A percentile compares a stretch with the other conserved stretches of the same genome.
These are phyloP conservation scores for Xylota segnis DNA, from an alignment of 2,888 invertebrate genomes.

Conservation along the genomic window DNA sequence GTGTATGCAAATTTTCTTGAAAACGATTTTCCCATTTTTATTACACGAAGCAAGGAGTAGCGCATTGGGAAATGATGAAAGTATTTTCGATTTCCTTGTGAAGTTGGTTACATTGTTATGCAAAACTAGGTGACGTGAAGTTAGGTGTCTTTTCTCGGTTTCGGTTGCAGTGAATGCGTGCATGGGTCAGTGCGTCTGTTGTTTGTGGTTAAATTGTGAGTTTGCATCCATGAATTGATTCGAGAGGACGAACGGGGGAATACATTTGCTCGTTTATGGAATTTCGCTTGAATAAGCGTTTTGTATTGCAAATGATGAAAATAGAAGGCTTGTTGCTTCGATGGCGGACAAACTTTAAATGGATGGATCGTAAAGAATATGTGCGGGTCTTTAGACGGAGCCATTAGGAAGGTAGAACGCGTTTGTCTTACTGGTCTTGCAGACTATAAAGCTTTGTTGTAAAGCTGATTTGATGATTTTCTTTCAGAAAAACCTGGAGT, in stretches of 20 bases:
- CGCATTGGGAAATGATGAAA: slow-evolving; percentile 15
- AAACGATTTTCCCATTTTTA: slow-evolving; percentile 25
- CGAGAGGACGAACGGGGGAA: not conserved
- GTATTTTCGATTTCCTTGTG: slow-evolving; percentile 58
- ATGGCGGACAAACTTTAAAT: too few species aligned
- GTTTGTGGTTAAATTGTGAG: slow-evolving; percentile 5
- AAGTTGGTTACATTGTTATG: slow-evolving; percentile 56
- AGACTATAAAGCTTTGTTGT: too few species aligned
- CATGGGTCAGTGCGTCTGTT: slow-evolving; percentile 32
- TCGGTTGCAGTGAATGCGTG: slow-evolving; percentile 20
- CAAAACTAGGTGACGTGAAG: slow-evolving; percentile 33
- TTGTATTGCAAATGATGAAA: not conserved
- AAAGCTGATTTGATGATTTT: too few species aligned
- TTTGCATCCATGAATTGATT: slow-evolving; percentile 14
- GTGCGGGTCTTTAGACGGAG: too few species aligned
- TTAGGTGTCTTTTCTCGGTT: not conserved
- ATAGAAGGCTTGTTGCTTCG: too few species aligned
- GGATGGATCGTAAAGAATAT: too few species aligned
- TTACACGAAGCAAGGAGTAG: slow-evolving; percentile 10
- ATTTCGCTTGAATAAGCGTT: not conserved
- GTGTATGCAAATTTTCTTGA: slow-evolving; percentile 41
- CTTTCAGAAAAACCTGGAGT: too few species aligned
- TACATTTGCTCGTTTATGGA: not conserved
- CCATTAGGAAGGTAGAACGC: too few species aligned
- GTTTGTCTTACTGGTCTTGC: too few species aligned